Percentiles rank a stretch among this genome's conserved stretches.
phyloP scores from a whole-genome alignment of 2,888 invertebrate species.

The Ypsolopha sequella region DNA sequence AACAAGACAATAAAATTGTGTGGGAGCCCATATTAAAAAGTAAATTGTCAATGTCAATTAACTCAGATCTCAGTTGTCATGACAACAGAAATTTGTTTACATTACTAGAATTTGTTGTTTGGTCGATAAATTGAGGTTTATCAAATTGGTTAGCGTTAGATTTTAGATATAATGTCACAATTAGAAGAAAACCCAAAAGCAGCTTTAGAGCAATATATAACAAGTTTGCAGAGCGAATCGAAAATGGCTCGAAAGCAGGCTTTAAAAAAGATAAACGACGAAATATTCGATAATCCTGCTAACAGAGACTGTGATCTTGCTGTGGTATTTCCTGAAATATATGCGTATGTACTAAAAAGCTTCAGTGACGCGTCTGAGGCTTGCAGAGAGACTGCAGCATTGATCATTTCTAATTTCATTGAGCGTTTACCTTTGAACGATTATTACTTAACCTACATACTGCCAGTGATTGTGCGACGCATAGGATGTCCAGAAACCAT shows the following conservation, averaged over 20 bases:
- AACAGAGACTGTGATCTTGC: slow-evolving; percentile 46
- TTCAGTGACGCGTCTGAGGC: slow-evolving; percentile 72
- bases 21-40: too few relatives aligned
- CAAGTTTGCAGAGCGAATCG: slow-evolving; percentile 70
- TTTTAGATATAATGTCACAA: slow-evolving; percentile 9
- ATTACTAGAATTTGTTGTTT: slow-evolving; percentile 7
- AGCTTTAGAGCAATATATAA: slow-evolving; percentile 41
- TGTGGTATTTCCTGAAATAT: slow-evolving; percentile 41
- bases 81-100: slow-evolving; percentile 44
- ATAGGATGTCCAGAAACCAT: slow-evolving; percentile 82
- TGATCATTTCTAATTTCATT: slow-evolving; percentile 69
- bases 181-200: slow-evolving; percentile 41
- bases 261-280: slow-evolving; percentile 63
- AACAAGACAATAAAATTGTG: too few relatives aligned
- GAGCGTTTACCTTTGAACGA: slow-evolving; percentile 74
- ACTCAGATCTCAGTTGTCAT: slow-evolving; percentile 27
- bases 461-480: slow-evolving; percentile 82
- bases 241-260: slow-evolving; percentile 70
- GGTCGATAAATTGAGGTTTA: slow-evolving; percentile 8
- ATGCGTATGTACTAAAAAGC: slow-evolving; percentile 52
- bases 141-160: not conserved
- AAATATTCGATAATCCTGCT: slow-evolving; percentile 46
- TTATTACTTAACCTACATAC: slow-evolving; percentile 79
- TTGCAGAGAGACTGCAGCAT: slow-evolving; percentile 72
- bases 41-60: too few relatives aligned